A percentile compares a stretch with the other conserved stretches of the same genome.
phyloP scores from a whole-genome alignment of 23 tunicate species.

The Ciona savignyi region DNA sequence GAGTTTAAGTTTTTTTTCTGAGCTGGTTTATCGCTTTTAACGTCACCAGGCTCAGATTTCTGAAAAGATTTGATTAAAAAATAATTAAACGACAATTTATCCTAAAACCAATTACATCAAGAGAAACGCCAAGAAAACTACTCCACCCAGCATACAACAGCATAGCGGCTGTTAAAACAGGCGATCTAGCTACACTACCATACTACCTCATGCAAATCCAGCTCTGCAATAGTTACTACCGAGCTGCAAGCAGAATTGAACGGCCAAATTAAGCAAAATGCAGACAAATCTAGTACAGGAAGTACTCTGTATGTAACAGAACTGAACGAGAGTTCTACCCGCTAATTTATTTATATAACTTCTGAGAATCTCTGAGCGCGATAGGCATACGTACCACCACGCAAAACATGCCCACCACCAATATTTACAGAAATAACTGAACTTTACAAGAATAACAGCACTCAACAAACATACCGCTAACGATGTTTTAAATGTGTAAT shows the following conservation, averaged over 20 bases:
- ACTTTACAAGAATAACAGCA: not conserved
- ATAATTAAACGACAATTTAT: not conserved
- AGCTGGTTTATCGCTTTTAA: not conserved
- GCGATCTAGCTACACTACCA: too few species aligned
- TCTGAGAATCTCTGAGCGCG: not conserved
- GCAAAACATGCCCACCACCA: not conserved
- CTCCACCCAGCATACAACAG: not conserved
- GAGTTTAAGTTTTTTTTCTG: not conserved
- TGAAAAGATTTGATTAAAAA: not conserved
- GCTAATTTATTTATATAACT: not conserved
- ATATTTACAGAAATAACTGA: not conserved
- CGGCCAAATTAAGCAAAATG: not conserved
- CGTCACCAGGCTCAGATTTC: not conserved
- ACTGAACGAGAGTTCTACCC: not conserved
- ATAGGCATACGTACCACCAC: not conserved
- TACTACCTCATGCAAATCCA: too few species aligned
- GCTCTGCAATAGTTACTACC: not conserved
- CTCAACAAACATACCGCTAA: not conserved
- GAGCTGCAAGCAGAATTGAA: not conserved
- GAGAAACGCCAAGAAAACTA: not conserved
- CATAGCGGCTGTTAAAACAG: too few species aligned
- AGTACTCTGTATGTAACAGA: constrained; percentile 15
- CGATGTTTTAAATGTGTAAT: not conserved
- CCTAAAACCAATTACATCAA: not conserved
- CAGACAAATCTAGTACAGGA: constrained; percentile 14